Evolutionary conservation across 30 jellyfish, hydroid and myxozoan species (phyloP).

Genomic region (Haliclystus octoradiatus): DNA sequence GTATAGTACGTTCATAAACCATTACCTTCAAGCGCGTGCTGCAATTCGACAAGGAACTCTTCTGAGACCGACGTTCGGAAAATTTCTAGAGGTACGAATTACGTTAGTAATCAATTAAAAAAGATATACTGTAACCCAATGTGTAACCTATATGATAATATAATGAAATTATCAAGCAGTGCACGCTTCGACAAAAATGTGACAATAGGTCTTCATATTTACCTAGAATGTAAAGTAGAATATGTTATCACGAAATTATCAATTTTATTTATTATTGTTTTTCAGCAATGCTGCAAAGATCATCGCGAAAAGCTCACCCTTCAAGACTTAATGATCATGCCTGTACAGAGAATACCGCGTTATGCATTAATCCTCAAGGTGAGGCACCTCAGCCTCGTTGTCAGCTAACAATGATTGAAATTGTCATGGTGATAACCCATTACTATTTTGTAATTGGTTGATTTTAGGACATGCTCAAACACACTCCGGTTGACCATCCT

Average conservation of each 20-base stretch:
- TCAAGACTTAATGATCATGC: conserved; percentile 77
- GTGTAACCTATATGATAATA: too few relatives aligned
- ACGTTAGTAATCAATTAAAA: too few relatives aligned
- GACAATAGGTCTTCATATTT: too few relatives aligned
- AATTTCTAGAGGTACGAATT: conserved; percentile 56
- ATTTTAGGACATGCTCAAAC: conserved; percentile 88
- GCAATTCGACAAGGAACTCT: conserved; percentile 71
- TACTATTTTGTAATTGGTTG: background rate
- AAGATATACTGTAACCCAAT: too few relatives aligned
- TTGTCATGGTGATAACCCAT: conserved; percentile 1
- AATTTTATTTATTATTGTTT: background rate
- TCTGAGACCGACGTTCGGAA: conserved; percentile 64
- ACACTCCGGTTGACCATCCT: conserved; percentile 88
- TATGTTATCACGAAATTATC: too few relatives aligned
- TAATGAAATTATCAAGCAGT: too few relatives aligned
- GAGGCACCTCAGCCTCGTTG: background rate
- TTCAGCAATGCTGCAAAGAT: conserved; percentile 70
- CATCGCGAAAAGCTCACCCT: conserved; percentile 85
- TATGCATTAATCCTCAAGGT: conserved; percentile 71
- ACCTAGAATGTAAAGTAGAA: too few relatives aligned
- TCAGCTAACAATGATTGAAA: background rate
- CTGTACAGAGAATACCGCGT: conserved; percentile 96
- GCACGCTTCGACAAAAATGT: too few relatives aligned
- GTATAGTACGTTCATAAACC: conserved; percentile 80
- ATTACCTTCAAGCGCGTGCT: conserved; percentile 88